phyloP scores from a whole-genome alignment of 2,797 vertebrate genomes.

The Falco naumanni region DNA sequence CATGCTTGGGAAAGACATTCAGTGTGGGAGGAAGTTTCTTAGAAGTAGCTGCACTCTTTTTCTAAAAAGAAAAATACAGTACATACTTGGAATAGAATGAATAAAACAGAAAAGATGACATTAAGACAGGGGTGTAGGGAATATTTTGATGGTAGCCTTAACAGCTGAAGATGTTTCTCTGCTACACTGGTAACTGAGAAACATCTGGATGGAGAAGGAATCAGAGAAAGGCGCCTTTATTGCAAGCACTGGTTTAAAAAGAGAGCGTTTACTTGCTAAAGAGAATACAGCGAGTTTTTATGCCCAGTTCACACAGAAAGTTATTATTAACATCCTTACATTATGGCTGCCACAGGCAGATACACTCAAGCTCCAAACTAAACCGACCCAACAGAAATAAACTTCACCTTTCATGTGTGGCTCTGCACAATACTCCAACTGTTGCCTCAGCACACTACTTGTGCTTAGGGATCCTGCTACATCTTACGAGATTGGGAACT shows the following conservation, averaged over 20 bases:
- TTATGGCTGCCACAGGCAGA: background rate
- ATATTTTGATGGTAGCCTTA: background rate
- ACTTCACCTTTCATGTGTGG: background rate
- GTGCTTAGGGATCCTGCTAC: background rate
- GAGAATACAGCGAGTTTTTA: background rate
- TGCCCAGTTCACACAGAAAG: background rate
- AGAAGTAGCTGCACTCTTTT: slow-evolving; percentile 51
- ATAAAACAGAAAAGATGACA: slow-evolving; percentile 14
- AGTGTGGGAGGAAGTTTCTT: slow-evolving; percentile 66
- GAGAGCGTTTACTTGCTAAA: slow-evolving; percentile 32
- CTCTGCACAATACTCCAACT: background rate
- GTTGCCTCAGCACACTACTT: background rate
- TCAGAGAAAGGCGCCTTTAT: slow-evolving; percentile 46
- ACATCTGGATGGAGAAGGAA: slow-evolving; percentile 10
- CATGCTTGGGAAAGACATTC: slow-evolving; percentile 55
- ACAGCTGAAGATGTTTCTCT: slow-evolving; percentile 33
- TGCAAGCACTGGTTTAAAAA: background rate
- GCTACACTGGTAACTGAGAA: background rate
- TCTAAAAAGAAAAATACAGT: slow-evolving; percentile 59
- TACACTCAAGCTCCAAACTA: slow-evolving; percentile 11
- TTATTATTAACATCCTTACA: background rate
- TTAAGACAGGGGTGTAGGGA: background rate
- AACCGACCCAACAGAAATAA: slow-evolving; percentile 13
- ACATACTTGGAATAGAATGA: slow-evolving; percentile 50
- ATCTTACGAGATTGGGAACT: background rate